A percentile compares a stretch with the other conserved stretches of the same genome.
Evolutionary conservation across 2,113 vertebrate genomes (phyloP).

Genomic region (Acanthisitta chloris): DNA sequence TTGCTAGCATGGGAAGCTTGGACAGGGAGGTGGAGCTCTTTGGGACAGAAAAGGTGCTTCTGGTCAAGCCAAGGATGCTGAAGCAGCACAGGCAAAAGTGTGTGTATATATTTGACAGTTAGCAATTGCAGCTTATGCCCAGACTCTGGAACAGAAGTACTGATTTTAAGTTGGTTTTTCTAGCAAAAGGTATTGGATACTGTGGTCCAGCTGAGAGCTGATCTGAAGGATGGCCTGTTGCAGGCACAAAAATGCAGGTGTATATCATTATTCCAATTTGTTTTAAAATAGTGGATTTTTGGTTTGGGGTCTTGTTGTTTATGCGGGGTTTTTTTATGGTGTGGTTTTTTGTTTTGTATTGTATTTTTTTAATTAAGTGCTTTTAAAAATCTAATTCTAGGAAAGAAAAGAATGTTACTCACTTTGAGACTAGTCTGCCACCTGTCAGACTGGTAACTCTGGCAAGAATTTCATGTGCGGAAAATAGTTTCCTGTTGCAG

Average conservation of each 20-base stretch:
- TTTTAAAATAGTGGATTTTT: background rate
- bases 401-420: background rate
- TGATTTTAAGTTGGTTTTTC: background rate
- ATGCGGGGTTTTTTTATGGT: background rate
- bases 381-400: background rate
- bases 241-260: rapidly evolving
- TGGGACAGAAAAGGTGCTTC: conserved; percentile 20
- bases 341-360: background rate
- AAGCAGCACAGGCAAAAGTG: conserved; percentile 10
- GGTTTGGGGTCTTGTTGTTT: background rate
- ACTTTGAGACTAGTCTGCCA: background rate
- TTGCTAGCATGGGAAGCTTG: background rate
- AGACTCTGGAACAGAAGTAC: background rate
- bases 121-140: background rate
- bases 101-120: background rate
- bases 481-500: background rate
- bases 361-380: background rate
- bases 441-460: background rate
- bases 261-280: background rate
- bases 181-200: background rate
- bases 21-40: background rate
- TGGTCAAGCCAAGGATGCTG: conserved; percentile 35
- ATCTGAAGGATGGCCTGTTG: background rate
- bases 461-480: background rate
- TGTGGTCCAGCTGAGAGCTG: background rate